Base-by-base conservation (phyloP, 2,113 vertebrate genomes). In the Chaetodon trifascialis region DNA sequence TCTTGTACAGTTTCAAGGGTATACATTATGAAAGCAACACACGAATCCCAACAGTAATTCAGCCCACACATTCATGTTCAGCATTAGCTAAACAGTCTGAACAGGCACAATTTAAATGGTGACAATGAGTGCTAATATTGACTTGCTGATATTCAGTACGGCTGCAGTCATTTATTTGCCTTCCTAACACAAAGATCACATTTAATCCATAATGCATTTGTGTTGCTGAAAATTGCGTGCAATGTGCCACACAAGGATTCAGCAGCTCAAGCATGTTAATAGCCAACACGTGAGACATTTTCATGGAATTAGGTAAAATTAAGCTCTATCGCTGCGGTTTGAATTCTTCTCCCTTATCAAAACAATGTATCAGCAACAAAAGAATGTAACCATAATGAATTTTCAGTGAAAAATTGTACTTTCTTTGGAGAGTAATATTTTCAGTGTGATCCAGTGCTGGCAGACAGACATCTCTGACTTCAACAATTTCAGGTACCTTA, bases 51-150 rank as follows among this genome's bases (percentile, higher is more conserved):
- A 55, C 56, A 49, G 73, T 47, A 4, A 14, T 72, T 86, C 79
- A 79, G 62, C 66, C 76, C 76, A 69, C 66, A 56, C 73, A 38
- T 76, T 67, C 65, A 83, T 78, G 56, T 77, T 67, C 40, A 40
- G 54, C 49, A 74, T 87, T 83, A 69, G 55, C 44, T 77, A 36
- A 85, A 87, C 65, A 70, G 63, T 83, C 46, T 76, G 69, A 79
- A 85, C 73, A 46, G 66, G 52, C 62, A 83, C 66, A 68, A 83
- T 85, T 88, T 83, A 87, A 85, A 84, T 76, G 55, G 58, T 85
- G 82, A 82, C 64, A 78, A 80, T 71, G 75, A 89, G 58, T 76
- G 76, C 73, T 77, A 87, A 82, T 82, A 90, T 84, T 82, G 84
- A 88, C 81, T 86, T 63, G 21, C 63, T 79, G 66, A 79, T 86